These are phyloP conservation scores for Sarcophaga caerulescens DNA, from an alignment of 2,888 invertebrate genomes.

Conservation along the genomic window DNA sequence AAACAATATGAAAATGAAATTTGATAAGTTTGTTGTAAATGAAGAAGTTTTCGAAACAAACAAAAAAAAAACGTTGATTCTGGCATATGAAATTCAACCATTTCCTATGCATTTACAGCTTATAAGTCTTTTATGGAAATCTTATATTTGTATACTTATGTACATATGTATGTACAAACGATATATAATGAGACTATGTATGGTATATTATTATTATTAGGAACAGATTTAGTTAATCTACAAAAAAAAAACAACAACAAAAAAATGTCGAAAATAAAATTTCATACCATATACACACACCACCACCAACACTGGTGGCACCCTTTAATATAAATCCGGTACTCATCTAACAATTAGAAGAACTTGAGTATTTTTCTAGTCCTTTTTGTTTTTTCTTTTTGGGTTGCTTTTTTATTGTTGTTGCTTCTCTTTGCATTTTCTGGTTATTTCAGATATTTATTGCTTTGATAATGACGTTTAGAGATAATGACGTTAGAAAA, in stretches of 20 bases:
- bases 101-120: slow-evolving; percentile 12
- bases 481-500: slow-evolving; percentile 3
- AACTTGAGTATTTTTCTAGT: slow-evolving; percentile 9
- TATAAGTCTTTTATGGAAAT: neutral
- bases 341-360: slow-evolving; percentile 18
- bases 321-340: slow-evolving; percentile 5
- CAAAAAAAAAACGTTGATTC: neutral
- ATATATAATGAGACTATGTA: neutral
- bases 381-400: slow-evolving; percentile 7
- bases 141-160: slow-evolving; percentile 33
- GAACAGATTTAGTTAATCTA: slow-evolving; percentile 58
- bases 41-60: slow-evolving; percentile 32
- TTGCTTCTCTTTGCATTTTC: slow-evolving; percentile 7
- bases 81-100: neutral
- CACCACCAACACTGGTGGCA: neutral
- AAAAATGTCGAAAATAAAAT: slow-evolving; percentile 14
- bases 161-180: too few species aligned
- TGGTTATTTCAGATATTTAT: slow-evolving; percentile 28
- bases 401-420: neutral
- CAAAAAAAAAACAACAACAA: slow-evolving; percentile 44
- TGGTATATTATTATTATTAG: neutral
- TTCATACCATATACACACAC: neutral
- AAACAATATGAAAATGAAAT: slow-evolving; percentile 48
- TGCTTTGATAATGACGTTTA: slow-evolving; percentile 19
- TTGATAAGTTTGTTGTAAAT: slow-evolving; percentile 65